Evolutionary conservation across 2,797 vertebrate species (phyloP), one percentile per base, ranked within the genome.

Genomic region (Melanotaenia nigrans): DNA sequence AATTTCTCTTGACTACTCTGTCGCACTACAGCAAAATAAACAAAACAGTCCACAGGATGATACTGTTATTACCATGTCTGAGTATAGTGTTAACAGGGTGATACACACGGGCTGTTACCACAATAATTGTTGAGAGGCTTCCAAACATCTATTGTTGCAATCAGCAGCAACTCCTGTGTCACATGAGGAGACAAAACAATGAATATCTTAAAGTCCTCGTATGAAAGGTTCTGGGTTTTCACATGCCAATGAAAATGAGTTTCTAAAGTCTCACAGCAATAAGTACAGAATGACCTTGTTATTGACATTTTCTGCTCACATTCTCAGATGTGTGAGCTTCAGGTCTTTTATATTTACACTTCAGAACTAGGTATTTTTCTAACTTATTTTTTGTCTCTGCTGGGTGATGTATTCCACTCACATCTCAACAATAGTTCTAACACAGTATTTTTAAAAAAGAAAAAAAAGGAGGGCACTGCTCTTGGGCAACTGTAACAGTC

Each of bases 401-500:
- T 53, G 2, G 40, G 53, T 3, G 38, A 54, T 25, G 49, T 1
- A 14, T 73, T 58, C 20, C 59, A 24, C 33, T 73, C 49, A n/a
- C 7, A 25, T 30, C 25, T 59, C 49, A 68, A 22, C 42, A 71
- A 35, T 35, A 22, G 20, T 14, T 76, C 61, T 45, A 49, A 53
- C 14, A 22, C n/a, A 69, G 45, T 33, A 57, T 18, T 5, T 40
- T 40, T 40, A 2, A 42, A 42, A 45, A 47, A 47, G 18, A n/a
- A 20, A n/a, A 18, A 20, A 13, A 18, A n/a, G n/a, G 8, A n/a
- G 14, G 11, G 32, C 8, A 24, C 55, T 45, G 61, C 8, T 51
- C 5, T 1, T 68, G 68, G 25, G 61, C 64, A 67, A 22, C 71
- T 38, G 49, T 67, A 30, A 77, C 55, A 38, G 57, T 68, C 33